Conservation (phyloP, 2,797 vertebrate species). For the Paedocypris micromegethes region DNA sequence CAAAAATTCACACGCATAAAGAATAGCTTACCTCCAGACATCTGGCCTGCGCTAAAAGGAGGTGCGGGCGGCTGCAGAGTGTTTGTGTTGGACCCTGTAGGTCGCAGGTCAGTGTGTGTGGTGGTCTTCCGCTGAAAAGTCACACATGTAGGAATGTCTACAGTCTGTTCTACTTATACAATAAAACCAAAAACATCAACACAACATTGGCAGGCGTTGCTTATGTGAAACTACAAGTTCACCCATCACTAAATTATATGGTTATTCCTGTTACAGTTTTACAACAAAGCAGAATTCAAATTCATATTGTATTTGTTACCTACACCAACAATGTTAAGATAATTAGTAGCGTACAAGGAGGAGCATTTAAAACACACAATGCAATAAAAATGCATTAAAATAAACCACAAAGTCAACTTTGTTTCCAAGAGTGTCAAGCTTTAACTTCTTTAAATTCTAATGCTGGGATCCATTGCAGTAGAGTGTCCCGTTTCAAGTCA, state of each 20-base stretch:
- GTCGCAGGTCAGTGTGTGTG: constrained; percentile 57
- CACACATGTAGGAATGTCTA: constrained; percentile 2
- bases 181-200: constrained; percentile 1
- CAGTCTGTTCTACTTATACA: not conserved
- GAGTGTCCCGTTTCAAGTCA: not conserved
- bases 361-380: too few relatives aligned
- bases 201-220: not conserved
- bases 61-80: constrained; percentile 61
- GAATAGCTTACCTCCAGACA: constrained; percentile 56
- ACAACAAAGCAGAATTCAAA: too few relatives aligned
- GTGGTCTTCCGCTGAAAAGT: constrained; percentile 56
- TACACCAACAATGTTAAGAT: too few relatives aligned
- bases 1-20: not conserved
- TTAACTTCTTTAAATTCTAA: not conserved
- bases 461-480: not conserved
- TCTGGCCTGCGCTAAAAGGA: constrained; percentile 16
- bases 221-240: too few relatives aligned
- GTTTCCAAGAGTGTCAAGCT: not conserved
- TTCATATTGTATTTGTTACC: too few relatives aligned
- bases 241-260: too few relatives aligned
- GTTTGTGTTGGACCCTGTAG: constrained; percentile 57
- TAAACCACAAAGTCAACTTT: too few relatives aligned
- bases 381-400: too few relatives aligned
- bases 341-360: too few relatives aligned
- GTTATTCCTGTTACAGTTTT: too few relatives aligned